Base-by-base conservation (phyloP, 1,140 invertebrate genomes). In the Drosophila dunni region DNA sequence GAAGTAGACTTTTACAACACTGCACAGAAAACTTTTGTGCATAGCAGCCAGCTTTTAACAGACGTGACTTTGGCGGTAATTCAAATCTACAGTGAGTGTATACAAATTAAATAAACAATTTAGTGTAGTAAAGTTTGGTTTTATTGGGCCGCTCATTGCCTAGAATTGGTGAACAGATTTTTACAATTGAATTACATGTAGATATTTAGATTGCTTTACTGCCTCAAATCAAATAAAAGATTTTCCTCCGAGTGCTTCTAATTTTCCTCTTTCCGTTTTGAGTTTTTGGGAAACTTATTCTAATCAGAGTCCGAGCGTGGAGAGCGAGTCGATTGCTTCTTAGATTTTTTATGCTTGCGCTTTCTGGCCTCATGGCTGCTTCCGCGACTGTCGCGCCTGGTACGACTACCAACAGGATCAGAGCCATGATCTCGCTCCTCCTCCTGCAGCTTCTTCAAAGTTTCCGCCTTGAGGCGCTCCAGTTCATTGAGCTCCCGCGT, bases 261-360 rank as follows among this genome's bases (percentile, higher is more conserved):
- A 29, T 51, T 51, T 33, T 34, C 6, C n/a, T 50, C 24, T 13
- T 63, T 53, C 5, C 2, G 34, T 48, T 61, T 51, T 13, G 20
- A 13, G 24, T 51, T 29, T 38, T 10, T 54, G 34, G 50, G 44
- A 51, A 44, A 64, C 67, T 29, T 29, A 29, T 29, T 29, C 24
- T 88, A 88, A 45, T 88, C 83, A 11, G 83, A 54, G 48, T 73
- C 79, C 42, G 83, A 72, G 11, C 67, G 66, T 34, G 66, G 50
- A 6, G 76, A 88, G 15, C 83, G 79, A 9, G 79, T 76, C 0
- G 83, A 71, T 42, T 81, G 56, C 42, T 82, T 86, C 69, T 93
- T 94, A 0, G 93, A 93, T 53, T 92, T 93, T 57, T 94, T 93
- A 38, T 93, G 93, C 67, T 94, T 93, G 40, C 93, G 92, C 88